phyloP scores from a whole-genome alignment of 2,797 vertebrate genomes.

The Cynodonichthys magdalenae region DNA sequence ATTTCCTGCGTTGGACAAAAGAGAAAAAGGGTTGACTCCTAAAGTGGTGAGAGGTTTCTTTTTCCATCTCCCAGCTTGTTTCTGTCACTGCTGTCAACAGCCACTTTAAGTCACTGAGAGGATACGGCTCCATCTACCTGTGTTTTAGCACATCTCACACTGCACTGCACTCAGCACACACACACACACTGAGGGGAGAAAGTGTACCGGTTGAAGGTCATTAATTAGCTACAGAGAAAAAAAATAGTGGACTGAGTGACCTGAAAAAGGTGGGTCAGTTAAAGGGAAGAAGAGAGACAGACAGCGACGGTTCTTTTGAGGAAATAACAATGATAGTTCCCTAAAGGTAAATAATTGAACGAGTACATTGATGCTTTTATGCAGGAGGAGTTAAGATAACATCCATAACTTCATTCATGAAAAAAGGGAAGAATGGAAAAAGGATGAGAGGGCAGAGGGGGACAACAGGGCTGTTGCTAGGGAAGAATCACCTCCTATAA shows the following conservation, averaged over 20 bases:
- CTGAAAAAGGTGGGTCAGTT: constrained; percentile 63
- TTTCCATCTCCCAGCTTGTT: constrained; percentile 38
- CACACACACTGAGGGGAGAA: constrained; percentile 6
- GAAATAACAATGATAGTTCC: constrained; percentile 70
- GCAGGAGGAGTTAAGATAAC: constrained; percentile 48
- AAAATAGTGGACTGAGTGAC: constrained; percentile 55
- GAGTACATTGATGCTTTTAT: constrained; percentile 82
- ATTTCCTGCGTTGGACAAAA: constrained; percentile 29
- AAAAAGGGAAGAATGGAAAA: constrained; percentile 42
- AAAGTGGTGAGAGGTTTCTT: constrained; percentile 35
- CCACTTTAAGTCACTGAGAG: constrained; percentile 69
- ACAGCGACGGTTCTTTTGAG: constrained; percentile 45
- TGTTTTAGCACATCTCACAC: constrained; percentile 72
- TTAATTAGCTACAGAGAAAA: constrained; percentile 34
- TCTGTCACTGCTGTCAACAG: constrained; percentile 57
- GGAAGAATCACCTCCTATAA: constrained; percentile 19
- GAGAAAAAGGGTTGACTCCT: constrained; percentile 39
- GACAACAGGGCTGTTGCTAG: constrained; percentile 23
- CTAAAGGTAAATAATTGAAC: constrained; percentile 76
- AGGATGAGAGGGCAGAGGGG: constrained; percentile 13
- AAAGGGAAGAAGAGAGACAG: constrained; percentile 30
- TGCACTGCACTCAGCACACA: constrained; percentile 46
- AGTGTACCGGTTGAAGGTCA: constrained; percentile 21
- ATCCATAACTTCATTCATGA: constrained; percentile 80
- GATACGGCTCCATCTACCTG: constrained; percentile 68